Evolutionary conservation across 2,113 vertebrate species (phyloP).

Genomic region (Eira barbara): DNA sequence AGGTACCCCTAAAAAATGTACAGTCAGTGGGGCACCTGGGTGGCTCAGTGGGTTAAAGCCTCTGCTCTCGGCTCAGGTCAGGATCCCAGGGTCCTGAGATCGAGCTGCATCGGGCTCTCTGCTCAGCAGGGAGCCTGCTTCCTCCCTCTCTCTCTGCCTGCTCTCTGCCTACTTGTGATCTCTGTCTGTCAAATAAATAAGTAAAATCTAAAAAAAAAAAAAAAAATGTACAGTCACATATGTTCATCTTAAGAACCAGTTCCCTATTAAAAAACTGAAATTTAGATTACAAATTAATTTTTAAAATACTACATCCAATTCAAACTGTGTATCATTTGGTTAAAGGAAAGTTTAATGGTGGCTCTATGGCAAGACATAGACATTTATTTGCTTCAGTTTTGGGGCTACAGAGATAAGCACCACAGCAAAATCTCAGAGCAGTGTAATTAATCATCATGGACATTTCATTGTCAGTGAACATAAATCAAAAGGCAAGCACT

Average conservation of each 20-base stretch:
- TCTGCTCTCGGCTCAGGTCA: too few relatives aligned
- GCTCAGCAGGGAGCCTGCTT: too few relatives aligned
- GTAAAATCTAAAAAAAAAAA: too few relatives aligned
- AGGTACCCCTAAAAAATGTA: neutral
- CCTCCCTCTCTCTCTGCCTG: too few relatives aligned
- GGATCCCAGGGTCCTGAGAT: too few relatives aligned
- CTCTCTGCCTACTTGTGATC: too few relatives aligned
- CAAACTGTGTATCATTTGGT: neutral
- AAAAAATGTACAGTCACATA: neutral
- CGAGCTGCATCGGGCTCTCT: too few relatives aligned
- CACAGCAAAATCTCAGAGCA: constrained; percentile 60
- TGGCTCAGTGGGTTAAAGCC: too few relatives aligned
- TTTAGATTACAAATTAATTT: neutral
- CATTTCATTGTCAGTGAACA: constrained; percentile 72
- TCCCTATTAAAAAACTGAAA: neutral
- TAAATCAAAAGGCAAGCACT: constrained; percentile 79
- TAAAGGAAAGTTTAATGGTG: constrained; percentile 58
- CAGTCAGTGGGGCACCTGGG: too few relatives aligned
- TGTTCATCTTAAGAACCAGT: neutral
- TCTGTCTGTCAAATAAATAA: too few relatives aligned
- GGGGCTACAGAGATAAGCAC: constrained; percentile 45
- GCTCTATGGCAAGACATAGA: constrained; percentile 41
- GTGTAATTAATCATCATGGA: constrained; percentile 80
- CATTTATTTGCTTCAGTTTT: constrained; percentile 72
- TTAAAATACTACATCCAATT: neutral